phyloP scores from a whole-genome alignment of 2,113 vertebrate genomes.

The Guaruba guarouba region DNA sequence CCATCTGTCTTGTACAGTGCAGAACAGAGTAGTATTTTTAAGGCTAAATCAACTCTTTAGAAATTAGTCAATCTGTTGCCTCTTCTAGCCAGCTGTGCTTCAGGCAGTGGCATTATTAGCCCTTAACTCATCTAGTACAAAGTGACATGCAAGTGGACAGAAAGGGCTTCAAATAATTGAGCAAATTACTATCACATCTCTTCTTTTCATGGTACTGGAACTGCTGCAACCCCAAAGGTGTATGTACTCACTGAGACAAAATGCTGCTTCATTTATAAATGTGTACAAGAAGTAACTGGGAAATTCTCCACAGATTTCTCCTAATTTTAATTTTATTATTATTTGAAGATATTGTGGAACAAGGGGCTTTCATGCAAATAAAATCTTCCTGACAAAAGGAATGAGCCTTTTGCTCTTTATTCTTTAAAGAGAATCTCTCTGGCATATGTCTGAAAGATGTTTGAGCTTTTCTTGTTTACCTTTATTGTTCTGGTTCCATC shows the following conservation, averaged over 20 bases:
- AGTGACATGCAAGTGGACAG: background rate
- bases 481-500: background rate
- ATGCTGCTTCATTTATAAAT: background rate
- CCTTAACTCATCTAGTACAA: background rate
- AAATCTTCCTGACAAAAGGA: background rate
- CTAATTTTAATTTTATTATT: background rate
- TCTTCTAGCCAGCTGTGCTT: background rate
- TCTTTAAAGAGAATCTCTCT: background rate
- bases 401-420: background rate
- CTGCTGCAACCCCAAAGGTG: background rate
- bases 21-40: background rate
- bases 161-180: background rate
- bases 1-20: background rate
- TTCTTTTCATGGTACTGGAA: background rate
- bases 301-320: background rate
- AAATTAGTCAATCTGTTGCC: background rate
- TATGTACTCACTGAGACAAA: background rate
- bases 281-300: background rate
- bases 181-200: background rate
- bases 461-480: background rate
- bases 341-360: background rate
- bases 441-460: background rate
- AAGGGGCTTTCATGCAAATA: background rate
- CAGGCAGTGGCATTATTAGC: background rate
- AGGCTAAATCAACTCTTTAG: background rate